Evolutionary conservation across 2,888 invertebrate genomes (phyloP).

Genomic region (Orchesellides sinensis): DNA sequence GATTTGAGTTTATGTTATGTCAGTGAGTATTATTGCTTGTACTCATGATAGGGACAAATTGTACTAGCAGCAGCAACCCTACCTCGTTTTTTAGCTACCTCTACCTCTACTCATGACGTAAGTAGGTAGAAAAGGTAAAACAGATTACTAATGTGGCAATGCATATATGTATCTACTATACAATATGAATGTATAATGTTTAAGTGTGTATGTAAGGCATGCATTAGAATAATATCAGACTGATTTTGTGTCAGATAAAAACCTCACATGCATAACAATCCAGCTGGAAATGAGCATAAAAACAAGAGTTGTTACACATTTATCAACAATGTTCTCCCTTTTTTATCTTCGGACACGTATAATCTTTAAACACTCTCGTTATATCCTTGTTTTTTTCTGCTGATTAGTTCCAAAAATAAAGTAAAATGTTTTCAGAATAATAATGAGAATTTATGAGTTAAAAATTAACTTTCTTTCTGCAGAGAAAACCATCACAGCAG

Average conservation of each 20-base stretch:
- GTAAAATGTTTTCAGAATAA: conserved; percentile 42
- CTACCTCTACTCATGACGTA: no score
- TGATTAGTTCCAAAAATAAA: conserved; percentile 18
- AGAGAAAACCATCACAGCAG: neutral
- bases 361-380: conserved; percentile 11
- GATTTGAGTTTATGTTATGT: conserved; percentile 38
- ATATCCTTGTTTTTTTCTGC: conserved; percentile 3
- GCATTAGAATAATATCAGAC: neutral
- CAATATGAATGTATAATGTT: no score
- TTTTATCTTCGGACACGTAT: conserved; percentile 54
- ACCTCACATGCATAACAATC: conserved; percentile 17
- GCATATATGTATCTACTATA: no score
- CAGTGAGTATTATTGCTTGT: conserved; percentile 51
- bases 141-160: no score
- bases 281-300: conserved; percentile 34
- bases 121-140: no score
- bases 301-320: conserved; percentile 45
- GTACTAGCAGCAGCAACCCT: neutral
- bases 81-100: neutral
- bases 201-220: neutral
- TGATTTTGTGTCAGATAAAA: conserved; percentile 7
- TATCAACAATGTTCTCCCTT: conserved; percentile 36
- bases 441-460: conserved; percentile 40
- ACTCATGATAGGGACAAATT: conserved; percentile 62
- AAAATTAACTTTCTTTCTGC: conserved; percentile 10